Base-by-base conservation (phyloP, 2,888 invertebrate species). In the Watsonalla binaria region DNA sequence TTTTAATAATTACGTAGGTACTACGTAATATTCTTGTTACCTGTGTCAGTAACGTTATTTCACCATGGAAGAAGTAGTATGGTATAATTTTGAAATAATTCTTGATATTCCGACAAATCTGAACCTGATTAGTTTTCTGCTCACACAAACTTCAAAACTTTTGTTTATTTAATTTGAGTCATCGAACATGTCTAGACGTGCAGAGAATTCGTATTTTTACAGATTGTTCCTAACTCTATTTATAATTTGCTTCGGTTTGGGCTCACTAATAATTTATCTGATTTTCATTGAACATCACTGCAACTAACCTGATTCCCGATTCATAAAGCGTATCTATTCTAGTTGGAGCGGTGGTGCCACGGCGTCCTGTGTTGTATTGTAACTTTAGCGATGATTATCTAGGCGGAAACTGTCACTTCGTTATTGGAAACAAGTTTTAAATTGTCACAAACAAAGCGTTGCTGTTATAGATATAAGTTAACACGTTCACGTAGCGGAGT, bases 151-250 rank as follows among this genome's bases (percentile, higher is more conserved):
- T 57, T 66, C 65, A 56, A 58, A 61, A 67, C 68, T 52, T 59
- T 57, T 57, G 58, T 66, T 63, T 55, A 62, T 57, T 61, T 58
- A 60, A 65, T 7, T 7, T 37, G 53, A 57, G 52, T 63, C 62
- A 57, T 57, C 55, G 55, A 52, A 65, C 64, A 59, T 56, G 65
- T 63, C 60, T 51, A 57, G 57, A 72, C 72, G 70, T 75, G 76
- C 58, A 55, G 45, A 46, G 72, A 74, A 72, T 78, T 53, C 53
- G 57, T 73, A 70, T 66, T 24, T 24, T 24, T 4, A 24, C 24
- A 67, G 54, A 63, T 52, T 51, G 56, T 60, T 66, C 63, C 63
- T 73, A 73, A 65, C 70, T 64, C 63, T 61, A 58, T 65, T 62
- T 60, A 65, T 65, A 58, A 59, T 62, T 69, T 69, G 66, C 66